Evolutionary conservation across 1,140 invertebrate genomes (phyloP).

Genomic region (Anastrepha ludens): DNA sequence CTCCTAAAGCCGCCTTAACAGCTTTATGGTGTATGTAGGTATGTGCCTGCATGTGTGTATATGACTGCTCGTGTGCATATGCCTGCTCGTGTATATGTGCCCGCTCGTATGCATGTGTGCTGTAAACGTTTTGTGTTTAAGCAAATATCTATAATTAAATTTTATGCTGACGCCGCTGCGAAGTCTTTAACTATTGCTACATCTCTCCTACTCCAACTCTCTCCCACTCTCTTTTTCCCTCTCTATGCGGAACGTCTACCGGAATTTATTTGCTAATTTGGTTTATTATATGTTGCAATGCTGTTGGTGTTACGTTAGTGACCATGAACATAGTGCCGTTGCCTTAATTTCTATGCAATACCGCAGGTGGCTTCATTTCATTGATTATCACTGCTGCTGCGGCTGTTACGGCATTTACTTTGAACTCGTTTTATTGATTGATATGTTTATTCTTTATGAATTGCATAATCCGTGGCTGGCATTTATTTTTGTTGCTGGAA

Average conservation of each 20-base stretch:
- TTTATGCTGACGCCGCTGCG: neutral
- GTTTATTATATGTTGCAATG: neutral
- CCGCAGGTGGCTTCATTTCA: neutral
- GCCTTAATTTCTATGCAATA: constrained; percentile 9
- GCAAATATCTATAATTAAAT: constrained; percentile 30
- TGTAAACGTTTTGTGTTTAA: constrained; percentile 8
- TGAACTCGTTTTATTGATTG: constrained; percentile 47
- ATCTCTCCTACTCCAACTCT: neutral
- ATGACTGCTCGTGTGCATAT: neutral
- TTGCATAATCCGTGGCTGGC: neutral
- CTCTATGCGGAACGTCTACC: no score
- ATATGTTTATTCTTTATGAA: constrained; percentile 8
- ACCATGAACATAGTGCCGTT: constrained; percentile 2
- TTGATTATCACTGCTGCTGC: neutral
- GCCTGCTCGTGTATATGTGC: neutral
- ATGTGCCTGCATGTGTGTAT: no score
- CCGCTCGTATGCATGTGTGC: neutral
- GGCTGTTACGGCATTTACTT: neutral
- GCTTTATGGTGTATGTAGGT: no score
- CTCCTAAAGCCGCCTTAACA: no score
- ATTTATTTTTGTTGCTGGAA: neutral
- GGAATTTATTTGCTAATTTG: neutral
- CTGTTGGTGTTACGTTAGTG: neutral
- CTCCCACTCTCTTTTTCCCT: neutral
- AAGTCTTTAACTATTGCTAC: neutral